Percentiles rank a stretch among this genome's conserved stretches.
phyloP scores from a whole-genome alignment of 2,888 invertebrate species.

The Elegia similella region DNA sequence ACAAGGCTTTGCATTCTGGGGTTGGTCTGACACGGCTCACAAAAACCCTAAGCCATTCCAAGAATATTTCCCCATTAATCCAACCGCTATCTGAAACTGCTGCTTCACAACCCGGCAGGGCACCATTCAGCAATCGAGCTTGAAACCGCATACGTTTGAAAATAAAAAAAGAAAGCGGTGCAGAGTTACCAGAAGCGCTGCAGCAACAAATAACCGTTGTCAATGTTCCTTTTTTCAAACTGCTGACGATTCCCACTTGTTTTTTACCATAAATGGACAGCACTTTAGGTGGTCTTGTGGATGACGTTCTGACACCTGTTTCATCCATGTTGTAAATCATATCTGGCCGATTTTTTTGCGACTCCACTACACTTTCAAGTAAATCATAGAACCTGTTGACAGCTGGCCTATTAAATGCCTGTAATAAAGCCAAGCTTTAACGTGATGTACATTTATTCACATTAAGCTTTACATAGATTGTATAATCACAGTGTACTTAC shows the following conservation, averaged over 20 bases:
- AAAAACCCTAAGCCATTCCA: slow-evolving; percentile 33
- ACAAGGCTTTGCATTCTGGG: slow-evolving; percentile 27
- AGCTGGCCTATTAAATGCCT: too few species aligned
- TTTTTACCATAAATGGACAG: slow-evolving; percentile 26
- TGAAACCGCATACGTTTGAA: slow-evolving; percentile 36
- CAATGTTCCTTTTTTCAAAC: slow-evolving; percentile 26
- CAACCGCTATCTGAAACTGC: slow-evolving; percentile 29
- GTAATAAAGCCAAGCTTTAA: too few species aligned
- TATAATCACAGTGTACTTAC: too few species aligned
- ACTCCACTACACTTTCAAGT: too few species aligned
- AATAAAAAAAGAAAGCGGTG: slow-evolving; percentile 36
- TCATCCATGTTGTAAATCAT: slow-evolving; percentile 24
- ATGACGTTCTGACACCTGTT: slow-evolving; percentile 21
- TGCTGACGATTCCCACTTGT: slow-evolving; percentile 28
- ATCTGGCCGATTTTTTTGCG: too few species aligned
- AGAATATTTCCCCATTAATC: slow-evolving; percentile 31
- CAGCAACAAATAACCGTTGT: slow-evolving; percentile 27
- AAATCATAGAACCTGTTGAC: too few species aligned
- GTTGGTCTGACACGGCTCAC: slow-evolving; percentile 30
- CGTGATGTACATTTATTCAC: too few species aligned
- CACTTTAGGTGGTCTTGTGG: slow-evolving; percentile 27
- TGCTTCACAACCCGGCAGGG: slow-evolving; percentile 30
- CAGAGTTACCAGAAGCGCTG: slow-evolving; percentile 31
- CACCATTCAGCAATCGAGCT: slow-evolving; percentile 26
- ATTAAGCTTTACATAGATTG: too few species aligned